These are phyloP conservation scores for Tetranychus urticae DNA, from an alignment of 1,140 invertebrate genomes.

Conservation along the genomic window DNA sequence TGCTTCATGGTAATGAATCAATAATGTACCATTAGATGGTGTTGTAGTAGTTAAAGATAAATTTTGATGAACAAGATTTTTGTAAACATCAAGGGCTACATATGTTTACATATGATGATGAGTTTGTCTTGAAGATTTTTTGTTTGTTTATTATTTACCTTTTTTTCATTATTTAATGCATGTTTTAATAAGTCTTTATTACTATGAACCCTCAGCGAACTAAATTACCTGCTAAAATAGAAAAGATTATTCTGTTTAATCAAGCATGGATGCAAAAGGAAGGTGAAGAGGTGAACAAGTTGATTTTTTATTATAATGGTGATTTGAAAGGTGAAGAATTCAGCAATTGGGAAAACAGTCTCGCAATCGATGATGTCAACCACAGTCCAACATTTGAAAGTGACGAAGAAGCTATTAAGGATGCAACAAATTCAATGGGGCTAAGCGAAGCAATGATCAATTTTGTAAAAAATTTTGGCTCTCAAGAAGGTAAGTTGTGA, in stretches of 20 bases:
- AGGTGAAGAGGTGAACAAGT: constrained; percentile 6
- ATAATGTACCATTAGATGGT: no score
- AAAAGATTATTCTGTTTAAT: constrained; percentile 7
- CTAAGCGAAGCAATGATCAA: constrained; percentile 7
- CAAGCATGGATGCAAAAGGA: constrained; percentile 1
- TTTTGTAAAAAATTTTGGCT: constrained; percentile 6
- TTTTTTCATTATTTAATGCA: no score
- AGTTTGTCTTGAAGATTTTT: no score
- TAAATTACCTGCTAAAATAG: background rate
- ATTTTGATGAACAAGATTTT: no score
- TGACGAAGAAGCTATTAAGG: background rate
- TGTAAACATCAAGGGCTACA: no score
- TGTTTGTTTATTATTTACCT: no score
- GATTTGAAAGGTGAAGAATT: background rate
- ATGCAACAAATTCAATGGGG: constrained; percentile 1
- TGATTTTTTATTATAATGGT: constrained; percentile 3
- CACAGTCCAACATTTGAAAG: background rate
- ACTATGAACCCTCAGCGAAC: no score
- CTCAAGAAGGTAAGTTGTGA: background rate
- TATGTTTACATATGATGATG: no score
- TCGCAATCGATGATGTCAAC: background rate
- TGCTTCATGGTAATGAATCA: no score
- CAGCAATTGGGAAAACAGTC: background rate
- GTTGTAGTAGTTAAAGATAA: no score
- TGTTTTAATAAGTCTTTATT: no score